Conservation (phyloP, 1,140 invertebrate genomes). For the Zaprionus kolodkinae region DNA sequence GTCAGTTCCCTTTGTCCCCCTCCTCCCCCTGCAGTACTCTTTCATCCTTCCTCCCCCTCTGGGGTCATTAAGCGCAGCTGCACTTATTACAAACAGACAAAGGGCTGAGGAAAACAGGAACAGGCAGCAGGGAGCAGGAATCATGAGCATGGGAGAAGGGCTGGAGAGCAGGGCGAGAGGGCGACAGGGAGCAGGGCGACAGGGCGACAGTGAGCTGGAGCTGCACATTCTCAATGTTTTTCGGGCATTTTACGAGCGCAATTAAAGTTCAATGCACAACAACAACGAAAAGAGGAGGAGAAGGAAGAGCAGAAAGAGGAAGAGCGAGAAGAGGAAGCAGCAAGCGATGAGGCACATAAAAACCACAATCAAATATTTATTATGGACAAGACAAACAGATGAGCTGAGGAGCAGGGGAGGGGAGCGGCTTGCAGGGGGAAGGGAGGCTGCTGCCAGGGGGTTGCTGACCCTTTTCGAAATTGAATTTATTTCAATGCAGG, state of each 20-base stretch:
- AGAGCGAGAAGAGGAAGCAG: neutral
- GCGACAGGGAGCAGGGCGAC: too few species aligned
- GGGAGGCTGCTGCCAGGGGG: conserved; percentile 2
- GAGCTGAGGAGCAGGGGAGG: neutral
- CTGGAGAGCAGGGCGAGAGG: neutral
- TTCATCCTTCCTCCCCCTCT: conserved; percentile 2
- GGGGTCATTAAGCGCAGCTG: conserved; percentile 67
- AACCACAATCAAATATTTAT: conserved; percentile 56
- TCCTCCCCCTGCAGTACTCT: neutral
- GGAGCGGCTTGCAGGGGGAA: neutral
- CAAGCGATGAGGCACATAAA: conserved; percentile 14
- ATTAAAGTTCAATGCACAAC: conserved; percentile 68
- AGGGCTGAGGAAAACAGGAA: conserved; percentile 9
- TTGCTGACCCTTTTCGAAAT: conserved; percentile 28
- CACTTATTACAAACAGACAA: conserved; percentile 52
- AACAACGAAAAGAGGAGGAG: conserved; percentile 13
- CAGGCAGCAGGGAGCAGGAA: neutral
- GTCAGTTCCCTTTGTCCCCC: conserved; percentile 24
- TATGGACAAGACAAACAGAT: neutral
- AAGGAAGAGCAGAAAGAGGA: neutral
- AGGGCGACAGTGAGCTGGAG: conserved; percentile 19
- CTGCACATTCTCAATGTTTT: conserved; percentile 13
- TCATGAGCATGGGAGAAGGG: too few species aligned
- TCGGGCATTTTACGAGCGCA: conserved; percentile 59
- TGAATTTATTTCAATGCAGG: conserved; percentile 13